A percentile compares a stretch with the other conserved stretches of the same genome.
phyloP scores from a whole-genome alignment of 2,797 vertebrate genomes.

The Antennarius maculatus region DNA sequence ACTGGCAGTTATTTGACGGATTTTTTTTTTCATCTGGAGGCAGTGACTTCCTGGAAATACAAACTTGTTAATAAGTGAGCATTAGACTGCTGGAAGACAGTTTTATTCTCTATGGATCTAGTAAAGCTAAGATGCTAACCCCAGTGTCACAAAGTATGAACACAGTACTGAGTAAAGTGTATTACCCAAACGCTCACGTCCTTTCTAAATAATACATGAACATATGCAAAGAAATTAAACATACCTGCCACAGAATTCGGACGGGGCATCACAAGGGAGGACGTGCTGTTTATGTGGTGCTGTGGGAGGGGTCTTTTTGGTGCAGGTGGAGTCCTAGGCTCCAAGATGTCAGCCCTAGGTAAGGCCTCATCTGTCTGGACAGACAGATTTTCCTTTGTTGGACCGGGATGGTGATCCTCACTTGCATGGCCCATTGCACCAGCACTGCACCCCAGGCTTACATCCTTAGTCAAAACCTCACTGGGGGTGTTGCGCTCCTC shows the following conservation, averaged over 20 bases:
- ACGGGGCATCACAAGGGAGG: slow-evolving; percentile 90
- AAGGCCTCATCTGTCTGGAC: slow-evolving; percentile 77
- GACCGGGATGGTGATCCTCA: slow-evolving; percentile 81
- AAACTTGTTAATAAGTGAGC: slow-evolving; percentile 23
- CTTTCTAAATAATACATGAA: background rate
- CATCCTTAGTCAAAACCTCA: slow-evolving; percentile 90
- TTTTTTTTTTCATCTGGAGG: slow-evolving; percentile 15
- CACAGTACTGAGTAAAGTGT: background rate
- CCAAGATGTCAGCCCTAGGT: slow-evolving; percentile 75
- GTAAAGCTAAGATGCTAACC: background rate
- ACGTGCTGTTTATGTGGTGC: slow-evolving; percentile 75
- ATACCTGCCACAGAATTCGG: slow-evolving; percentile 99
- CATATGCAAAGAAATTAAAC: slow-evolving; percentile 1
- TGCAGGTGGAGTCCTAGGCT: slow-evolving; percentile 73
- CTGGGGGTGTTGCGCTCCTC: slow-evolving; percentile 94
- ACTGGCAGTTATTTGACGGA: slow-evolving; percentile 4
- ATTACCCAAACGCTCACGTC: background rate
- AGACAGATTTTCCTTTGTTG: slow-evolving; percentile 81
- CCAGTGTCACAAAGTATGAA: slow-evolving; percentile 1
- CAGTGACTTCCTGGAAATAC: slow-evolving; percentile 38
- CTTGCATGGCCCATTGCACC: slow-evolving; percentile 76
- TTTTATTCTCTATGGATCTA: slow-evolving; percentile 17
- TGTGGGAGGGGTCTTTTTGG: slow-evolving; percentile 83
- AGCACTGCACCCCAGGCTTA: slow-evolving; percentile 79
- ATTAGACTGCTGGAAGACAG: slow-evolving; percentile 1